phyloP scores from a whole-genome alignment of 2,797 vertebrate species.

The Micropoecilia bifurca region DNA sequence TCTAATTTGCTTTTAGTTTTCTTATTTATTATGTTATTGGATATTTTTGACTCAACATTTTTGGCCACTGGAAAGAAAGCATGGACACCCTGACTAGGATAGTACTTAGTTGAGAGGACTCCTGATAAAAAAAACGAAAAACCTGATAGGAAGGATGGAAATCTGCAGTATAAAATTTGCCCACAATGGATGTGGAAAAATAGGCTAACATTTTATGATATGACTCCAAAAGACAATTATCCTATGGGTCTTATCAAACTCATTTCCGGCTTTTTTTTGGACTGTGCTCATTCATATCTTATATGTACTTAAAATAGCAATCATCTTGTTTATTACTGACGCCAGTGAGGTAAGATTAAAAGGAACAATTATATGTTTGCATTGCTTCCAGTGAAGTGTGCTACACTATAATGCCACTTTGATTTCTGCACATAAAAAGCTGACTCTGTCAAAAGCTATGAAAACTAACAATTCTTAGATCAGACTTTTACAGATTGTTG shows the following conservation, averaged over 20 bases:
- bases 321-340: neutral
- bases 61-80: no score
- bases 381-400: neutral
- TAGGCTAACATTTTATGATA: neutral
- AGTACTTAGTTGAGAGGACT: neutral
- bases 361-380: neutral
- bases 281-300: neutral
- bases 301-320: neutral
- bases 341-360: neutral
- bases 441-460: neutral
- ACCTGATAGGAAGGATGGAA: neutral
- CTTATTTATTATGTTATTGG: no score
- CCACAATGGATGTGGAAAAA: neutral
- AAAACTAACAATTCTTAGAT: neutral
- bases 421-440: neutral
- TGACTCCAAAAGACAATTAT: neutral
- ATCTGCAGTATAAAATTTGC: neutral
- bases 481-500: neutral
- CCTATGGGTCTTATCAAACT: neutral
- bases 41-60: no score
- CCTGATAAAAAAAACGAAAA: neutral
- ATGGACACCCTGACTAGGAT: neutral
- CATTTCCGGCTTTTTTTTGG: neutral
- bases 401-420: neutral
- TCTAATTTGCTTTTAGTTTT: no score